Evolutionary conservation across 2,888 invertebrate genomes (phyloP).

Genomic region (Ectobius pallidus): DNA sequence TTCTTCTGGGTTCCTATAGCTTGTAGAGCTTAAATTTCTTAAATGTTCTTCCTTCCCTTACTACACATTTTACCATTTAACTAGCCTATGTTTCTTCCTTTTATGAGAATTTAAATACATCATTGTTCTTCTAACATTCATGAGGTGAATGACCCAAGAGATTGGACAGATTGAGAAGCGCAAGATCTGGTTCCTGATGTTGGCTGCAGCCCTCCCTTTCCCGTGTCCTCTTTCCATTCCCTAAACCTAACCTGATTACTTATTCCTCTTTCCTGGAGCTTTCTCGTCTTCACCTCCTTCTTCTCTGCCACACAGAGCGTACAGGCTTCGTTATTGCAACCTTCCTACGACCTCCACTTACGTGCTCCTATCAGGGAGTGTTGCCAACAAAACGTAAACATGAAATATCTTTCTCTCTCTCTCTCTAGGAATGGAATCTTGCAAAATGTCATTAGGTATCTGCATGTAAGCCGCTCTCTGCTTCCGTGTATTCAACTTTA

Average conservation of each 20-base stretch:
- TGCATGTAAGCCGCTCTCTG: no score
- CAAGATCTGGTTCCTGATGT: background rate
- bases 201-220: background rate
- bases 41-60: no score
- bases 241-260: slow-evolving; percentile 27
- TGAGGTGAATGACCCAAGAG: no score
- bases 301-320: background rate
- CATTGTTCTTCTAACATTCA: no score
- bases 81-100: no score
- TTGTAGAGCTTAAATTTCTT: no score
- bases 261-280: background rate
- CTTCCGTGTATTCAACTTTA: no score
- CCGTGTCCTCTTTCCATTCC: slow-evolving; percentile 5
- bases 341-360: background rate
- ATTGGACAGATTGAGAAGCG: background rate
- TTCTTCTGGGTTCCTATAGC: no score
- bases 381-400: slow-evolving; percentile 18
- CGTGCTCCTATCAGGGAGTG: background rate
- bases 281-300: slow-evolving; percentile 3
- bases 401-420: background rate
- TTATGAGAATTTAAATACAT: no score
- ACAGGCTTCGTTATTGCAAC: background rate
- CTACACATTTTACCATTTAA: no score
- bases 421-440: background rate
- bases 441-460: no score